phyloP scores from a whole-genome alignment of 2,888 invertebrate genomes.

The Pyrocoelia pectoralis region DNA sequence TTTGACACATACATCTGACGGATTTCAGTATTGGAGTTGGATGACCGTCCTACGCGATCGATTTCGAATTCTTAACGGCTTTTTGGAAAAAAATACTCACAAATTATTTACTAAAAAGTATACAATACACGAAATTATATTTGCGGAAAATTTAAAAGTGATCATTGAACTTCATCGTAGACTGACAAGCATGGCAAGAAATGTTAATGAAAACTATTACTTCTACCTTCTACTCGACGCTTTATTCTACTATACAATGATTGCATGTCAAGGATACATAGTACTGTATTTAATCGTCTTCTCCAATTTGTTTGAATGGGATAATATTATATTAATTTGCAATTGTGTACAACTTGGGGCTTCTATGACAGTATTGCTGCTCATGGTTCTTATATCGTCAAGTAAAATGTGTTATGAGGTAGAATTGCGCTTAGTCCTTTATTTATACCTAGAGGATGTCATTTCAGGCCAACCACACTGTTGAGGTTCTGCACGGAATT shows the following conservation, averaged over 20 bases:
- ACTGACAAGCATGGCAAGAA: not conserved
- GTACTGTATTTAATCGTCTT: not conserved
- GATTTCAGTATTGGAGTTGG: not conserved
- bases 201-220: not conserved
- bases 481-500: not conserved
- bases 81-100: not conserved
- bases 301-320: not conserved
- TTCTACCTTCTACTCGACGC: not conserved
- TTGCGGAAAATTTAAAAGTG: not conserved
- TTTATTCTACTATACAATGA: not conserved
- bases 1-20: not conserved
- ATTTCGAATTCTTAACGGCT: not conserved
- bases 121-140: not conserved
- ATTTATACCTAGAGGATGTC: no score
- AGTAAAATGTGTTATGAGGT: not conserved
- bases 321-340: not conserved
- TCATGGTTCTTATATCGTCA: not conserved
- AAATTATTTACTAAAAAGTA: not conserved
- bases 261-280: not conserved
- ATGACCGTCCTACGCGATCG: slow-evolving; percentile 3
- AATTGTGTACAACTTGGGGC: not conserved
- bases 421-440: not conserved
- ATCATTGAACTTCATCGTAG: not conserved
- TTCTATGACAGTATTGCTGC: not conserved
- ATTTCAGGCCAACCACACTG: not conserved